Percentiles rank a stretch among this genome's conserved stretches.
These are phyloP conservation scores for Drosophila setosimentum DNA, from an alignment of 2,888 invertebrate species.

Conservation along the genomic window DNA sequence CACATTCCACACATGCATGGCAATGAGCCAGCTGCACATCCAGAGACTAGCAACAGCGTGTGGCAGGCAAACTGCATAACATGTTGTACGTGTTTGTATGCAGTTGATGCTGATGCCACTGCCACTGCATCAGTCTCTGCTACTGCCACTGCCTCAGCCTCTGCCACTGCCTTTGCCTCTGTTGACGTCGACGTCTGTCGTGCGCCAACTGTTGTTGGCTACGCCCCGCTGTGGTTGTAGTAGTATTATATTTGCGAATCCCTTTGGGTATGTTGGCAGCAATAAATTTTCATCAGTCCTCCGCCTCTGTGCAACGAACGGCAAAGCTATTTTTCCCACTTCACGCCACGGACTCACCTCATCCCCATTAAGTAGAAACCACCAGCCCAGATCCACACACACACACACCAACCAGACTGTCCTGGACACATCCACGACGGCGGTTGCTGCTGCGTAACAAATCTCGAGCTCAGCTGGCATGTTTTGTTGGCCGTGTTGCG, in stretches of 20 bases:
- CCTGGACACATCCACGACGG: background rate
- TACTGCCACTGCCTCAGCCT: constrained; percentile 11
- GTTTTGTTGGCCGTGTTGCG: constrained; percentile 67
- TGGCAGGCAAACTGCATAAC: constrained; percentile 61
- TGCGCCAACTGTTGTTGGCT: constrained; percentile 57
- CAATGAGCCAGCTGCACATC: constrained; percentile 26
- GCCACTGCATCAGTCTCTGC: constrained; percentile 5
- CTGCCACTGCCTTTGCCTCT: constrained; percentile 10
- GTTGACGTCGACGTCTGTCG: constrained; percentile 40
- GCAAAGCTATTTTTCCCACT: constrained; percentile 70
- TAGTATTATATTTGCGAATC: constrained; percentile 80
- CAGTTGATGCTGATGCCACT: constrained; percentile 32
- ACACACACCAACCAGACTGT: constrained; percentile 3
- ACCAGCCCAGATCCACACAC: constrained; percentile 20
- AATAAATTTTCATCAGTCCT: constrained; percentile 79
- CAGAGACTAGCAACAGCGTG: constrained; percentile 18
- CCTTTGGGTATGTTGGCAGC: constrained; percentile 80
- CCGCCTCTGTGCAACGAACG: constrained; percentile 47
- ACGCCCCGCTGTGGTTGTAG: constrained; percentile 62
- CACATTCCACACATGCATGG: constrained; percentile 30
- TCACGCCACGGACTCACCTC: constrained; percentile 52
- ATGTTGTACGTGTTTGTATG: constrained; percentile 74
- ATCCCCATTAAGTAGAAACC: constrained; percentile 52
- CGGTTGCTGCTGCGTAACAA: constrained; percentile 58
- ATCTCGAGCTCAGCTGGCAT: constrained; percentile 77